Conservation (phyloP, 2,888 invertebrate genomes). For the Onchidella celtica region DNA sequence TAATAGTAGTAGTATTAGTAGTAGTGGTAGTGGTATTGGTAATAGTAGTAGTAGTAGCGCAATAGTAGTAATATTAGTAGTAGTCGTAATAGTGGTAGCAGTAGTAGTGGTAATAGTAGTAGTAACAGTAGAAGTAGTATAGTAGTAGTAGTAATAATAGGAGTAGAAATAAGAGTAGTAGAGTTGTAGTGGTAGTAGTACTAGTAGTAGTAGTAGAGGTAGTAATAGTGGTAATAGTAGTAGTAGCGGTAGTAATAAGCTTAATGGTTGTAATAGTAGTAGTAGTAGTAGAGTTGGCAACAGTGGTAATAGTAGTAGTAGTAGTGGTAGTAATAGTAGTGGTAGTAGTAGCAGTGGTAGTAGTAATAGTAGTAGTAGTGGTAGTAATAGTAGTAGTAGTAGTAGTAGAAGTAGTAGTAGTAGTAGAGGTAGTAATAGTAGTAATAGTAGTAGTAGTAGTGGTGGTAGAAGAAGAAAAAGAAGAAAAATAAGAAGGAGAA, state of each 20-base stretch:
- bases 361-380: conserved; percentile 29
- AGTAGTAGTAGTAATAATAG: too few relatives aligned
- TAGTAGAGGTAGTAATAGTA: background rate
- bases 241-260: background rate
- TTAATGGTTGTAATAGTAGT: background rate
- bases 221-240: conserved; percentile 17
- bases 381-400: conserved; percentile 30
- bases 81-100: too few relatives aligned
- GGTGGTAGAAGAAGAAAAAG: background rate
- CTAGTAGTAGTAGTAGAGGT: conserved; percentile 2
- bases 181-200: background rate
- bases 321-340: conserved; percentile 31
- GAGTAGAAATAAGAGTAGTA: too few relatives aligned
- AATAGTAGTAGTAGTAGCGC: too few relatives aligned
- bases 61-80: too few relatives aligned
- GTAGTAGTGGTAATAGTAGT: background rate
- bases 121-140: too few relatives aligned
- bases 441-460: conserved; percentile 13
- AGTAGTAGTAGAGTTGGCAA: conserved; percentile 16
- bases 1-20: too few relatives aligned
- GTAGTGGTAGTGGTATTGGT: too few relatives aligned
- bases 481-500: too few relatives aligned
- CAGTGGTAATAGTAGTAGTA: conserved; percentile 25
- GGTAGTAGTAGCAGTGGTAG: conserved; percentile 32
- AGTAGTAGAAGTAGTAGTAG: conserved; percentile 21